phyloP scores from a whole-genome alignment of 2,113 vertebrate species.

The Tylochromis polylepis region DNA sequence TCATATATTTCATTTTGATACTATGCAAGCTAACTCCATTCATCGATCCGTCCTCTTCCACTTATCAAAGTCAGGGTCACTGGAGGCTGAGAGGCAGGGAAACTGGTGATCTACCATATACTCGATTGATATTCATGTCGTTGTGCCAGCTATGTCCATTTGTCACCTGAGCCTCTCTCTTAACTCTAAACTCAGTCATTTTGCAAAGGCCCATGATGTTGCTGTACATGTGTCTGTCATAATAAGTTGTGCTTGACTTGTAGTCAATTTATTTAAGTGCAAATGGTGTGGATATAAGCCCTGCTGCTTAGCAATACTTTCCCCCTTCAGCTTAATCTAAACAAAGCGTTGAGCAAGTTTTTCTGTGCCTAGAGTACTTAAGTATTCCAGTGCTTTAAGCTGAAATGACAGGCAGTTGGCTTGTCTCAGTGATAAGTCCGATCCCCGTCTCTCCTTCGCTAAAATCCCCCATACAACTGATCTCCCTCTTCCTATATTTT shows the following conservation, averaged over 20 bases:
- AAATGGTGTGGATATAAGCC: constrained; percentile 27
- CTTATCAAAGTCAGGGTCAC: not conserved
- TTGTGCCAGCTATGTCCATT: not conserved
- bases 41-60: not conserved
- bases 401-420: constrained; percentile 51
- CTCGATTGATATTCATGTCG: not conserved
- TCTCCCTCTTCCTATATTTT: constrained; percentile 19
- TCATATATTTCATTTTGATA: not conserved
- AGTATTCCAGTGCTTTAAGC: constrained; percentile 26
- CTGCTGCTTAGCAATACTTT: constrained; percentile 13
- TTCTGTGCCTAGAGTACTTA: constrained; percentile 30
- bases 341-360: constrained; percentile 33
- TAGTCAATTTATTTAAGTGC: constrained; percentile 7
- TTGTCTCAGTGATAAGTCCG: constrained; percentile 31
- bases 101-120: not conserved
- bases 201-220: not conserved
- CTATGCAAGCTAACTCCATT: not conserved
- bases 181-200: not conserved
- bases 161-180: not conserved
- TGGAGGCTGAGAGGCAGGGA: not conserved
- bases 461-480: constrained; percentile 17
- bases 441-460: constrained; percentile 32
- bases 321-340: constrained; percentile 35
- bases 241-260: not conserved
- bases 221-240: not conserved